Base-by-base conservation (phyloP, 23 tunicate genomes). In the Corella eumyota region DNA sequence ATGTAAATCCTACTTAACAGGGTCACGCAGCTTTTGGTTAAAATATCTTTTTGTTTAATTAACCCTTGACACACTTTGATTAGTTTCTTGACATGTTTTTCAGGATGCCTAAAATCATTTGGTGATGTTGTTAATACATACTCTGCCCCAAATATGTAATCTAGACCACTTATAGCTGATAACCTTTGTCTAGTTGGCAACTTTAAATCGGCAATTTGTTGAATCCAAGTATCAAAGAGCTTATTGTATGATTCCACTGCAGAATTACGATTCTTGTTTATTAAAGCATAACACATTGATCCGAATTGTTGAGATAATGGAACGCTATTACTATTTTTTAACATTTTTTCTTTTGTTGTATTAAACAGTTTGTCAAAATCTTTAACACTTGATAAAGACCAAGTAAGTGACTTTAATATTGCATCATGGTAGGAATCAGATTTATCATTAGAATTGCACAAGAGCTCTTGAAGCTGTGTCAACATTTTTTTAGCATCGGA, bases 151-250 rank as follows among this genome's bases (percentile, higher is more conserved):
- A 58, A 35, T 6, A 81, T 36, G 25, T 74, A 67, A 29, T 62
- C 66, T 17, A 81, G 50, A 22, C 90, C 90, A 57, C 49, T 56
- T 1, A 81, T 28, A 29, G 74, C 34, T 21, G 79, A 34, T 32
- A 81, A 50, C 46, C 67, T 81, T 27, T 81, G 81, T 15, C 90
- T 36, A 45, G 90, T 81, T 38, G 90, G 90, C 2, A 65, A n/a
- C 1, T 56, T 53, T 4, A 50, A 69, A 20, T 72, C 72, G 2
- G 60, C 45, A 40, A 65, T 47, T 34, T 45, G 36, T 34, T 32
- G 36, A 34, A 64, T 34, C 70, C 78, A 81, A 31, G 58, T 34
- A 17, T 13, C 50, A 26, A 47, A 81, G 13, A 71, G 6, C 15
- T 73, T 59, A 25, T 66, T 25, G 49, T 27, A 55, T 24, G 48